Percentiles rank a stretch among this genome's conserved stretches.
These are phyloP conservation scores for Lottia gigantea DNA, from an alignment of 2,888 invertebrate species.

Conservation along the genomic window DNA sequence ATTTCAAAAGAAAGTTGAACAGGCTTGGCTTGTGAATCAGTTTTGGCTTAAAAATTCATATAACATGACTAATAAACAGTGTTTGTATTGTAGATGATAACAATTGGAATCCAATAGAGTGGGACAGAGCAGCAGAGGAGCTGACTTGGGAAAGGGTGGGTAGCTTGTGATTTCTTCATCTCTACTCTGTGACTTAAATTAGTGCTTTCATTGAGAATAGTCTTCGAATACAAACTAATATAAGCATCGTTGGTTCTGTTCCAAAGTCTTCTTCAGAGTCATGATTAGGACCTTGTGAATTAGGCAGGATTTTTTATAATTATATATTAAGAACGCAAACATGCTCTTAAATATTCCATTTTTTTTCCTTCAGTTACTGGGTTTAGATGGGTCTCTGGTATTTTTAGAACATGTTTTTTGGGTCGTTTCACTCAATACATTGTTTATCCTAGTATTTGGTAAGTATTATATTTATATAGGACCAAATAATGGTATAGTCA, in stretches of 20 bases:
- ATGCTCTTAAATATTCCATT: neutral
- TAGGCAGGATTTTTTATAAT: no score
- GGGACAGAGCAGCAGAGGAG: slow-evolving; percentile 93
- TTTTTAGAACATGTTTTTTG: slow-evolving; percentile 99
- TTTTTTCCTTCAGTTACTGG: slow-evolving; percentile 79
- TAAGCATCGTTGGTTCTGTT: no score
- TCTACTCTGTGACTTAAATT: no score
- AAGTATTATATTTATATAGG: slow-evolving; percentile 42
- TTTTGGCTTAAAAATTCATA: neutral
- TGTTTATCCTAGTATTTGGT: slow-evolving; percentile 94
- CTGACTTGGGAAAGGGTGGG: slow-evolving; percentile 88
- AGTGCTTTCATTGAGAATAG: no score
- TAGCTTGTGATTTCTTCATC: neutral
- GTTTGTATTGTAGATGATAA: slow-evolving; percentile 73
- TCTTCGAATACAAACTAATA: no score
- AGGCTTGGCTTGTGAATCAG: neutral
- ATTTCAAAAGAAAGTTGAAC: no score
- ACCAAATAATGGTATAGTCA: no score
- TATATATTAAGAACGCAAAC: no score
- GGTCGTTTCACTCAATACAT: slow-evolving; percentile 96
- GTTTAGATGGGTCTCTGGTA: slow-evolving; percentile 94
- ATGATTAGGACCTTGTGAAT: no score
- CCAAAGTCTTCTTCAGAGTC: no score
- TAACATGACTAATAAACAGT: no score
- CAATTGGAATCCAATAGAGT: slow-evolving; percentile 98